Base-by-base conservation (phyloP, 2,797 vertebrate species). In the Eulemur albifrons region DNA sequence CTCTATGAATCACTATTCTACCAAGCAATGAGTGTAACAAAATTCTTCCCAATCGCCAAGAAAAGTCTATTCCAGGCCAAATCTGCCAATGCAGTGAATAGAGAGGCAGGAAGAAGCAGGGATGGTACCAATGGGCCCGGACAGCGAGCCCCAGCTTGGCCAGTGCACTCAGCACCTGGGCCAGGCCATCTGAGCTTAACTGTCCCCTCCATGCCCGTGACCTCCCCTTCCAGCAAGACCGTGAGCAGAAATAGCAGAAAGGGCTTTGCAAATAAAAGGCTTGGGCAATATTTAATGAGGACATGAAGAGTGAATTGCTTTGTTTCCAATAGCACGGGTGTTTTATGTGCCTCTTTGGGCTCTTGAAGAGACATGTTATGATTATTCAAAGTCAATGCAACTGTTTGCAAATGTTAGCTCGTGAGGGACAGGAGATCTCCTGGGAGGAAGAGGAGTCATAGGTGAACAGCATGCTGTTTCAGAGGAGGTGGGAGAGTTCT, bases 361-460 rank as follows among this genome's bases (percentile, higher is more conserved):
- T 23, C 21, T 7, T 10, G 57, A 92, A 35, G 84, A 54, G 20
- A 61, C 5, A 6, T 5, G 2, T 25, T 67, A 18, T 14, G 4
- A 20, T 54, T 61, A 65, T 43, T 85, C 72, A 82, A 94, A 91
- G 30, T 54, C 88, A 75, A 59, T 52, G 40, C 18, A 20, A 70
- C 88, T 94, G 63, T 90, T 91, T 67, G 43, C 72, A 95, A 95
- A 96, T 79, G 40, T 95, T 79, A 88, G 80, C 92, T 80, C 20
- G 8, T 5, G 11, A 4, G 8, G 18, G 63, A 59, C 81, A 88
- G 77, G 45, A 90, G 88, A 59, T 67, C 94, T 96, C 86, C 88
- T 40, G 57, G 30, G 14, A 69, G 52, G 80, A 43, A 77, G 43
- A 69, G 15, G 52, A 38, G 45, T 25, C 30, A 21, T 35, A 48